Evolutionary conservation across 2,113 vertebrate genomes (phyloP).

Genomic region (Otus sunia): DNA sequence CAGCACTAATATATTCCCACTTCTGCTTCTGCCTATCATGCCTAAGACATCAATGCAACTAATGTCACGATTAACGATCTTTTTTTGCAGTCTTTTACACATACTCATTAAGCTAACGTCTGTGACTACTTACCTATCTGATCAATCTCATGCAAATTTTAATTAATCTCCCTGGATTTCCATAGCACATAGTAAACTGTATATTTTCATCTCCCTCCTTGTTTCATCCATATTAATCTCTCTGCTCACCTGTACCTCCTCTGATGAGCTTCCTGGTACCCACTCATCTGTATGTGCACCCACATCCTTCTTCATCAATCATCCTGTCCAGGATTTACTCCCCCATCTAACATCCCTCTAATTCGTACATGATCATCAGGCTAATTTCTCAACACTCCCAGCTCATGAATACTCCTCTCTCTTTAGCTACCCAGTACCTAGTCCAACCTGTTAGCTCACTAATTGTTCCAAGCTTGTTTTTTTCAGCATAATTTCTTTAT

Average conservation of each 20-base stretch:
- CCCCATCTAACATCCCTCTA: constrained; percentile 14
- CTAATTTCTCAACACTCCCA: constrained; percentile 47
- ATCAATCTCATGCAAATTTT: constrained; percentile 54
- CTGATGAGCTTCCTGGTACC: constrained; percentile 28
- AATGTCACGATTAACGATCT: neutral
- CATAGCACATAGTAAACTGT: constrained; percentile 1
- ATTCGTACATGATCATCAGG: neutral
- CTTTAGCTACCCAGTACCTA: neutral
- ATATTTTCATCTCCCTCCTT: neutral
- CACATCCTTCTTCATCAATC: constrained; percentile 32
- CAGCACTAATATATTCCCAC: neutral
- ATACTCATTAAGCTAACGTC: neutral
- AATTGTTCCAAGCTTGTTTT: constrained; percentile 7
- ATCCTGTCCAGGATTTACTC: constrained; percentile 22
- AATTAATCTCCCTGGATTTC: constrained; percentile 31
- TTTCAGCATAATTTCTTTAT: constrained; percentile 28
- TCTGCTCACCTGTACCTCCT: neutral
- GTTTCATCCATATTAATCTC: constrained; percentile 25
- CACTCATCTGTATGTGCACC: neutral
- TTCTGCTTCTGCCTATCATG: neutral
- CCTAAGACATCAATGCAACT: neutral
- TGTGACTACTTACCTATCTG: constrained; percentile 11
- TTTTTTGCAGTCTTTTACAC: neutral
- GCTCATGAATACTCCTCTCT: constrained; percentile 39
- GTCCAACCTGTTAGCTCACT: constrained; percentile 33